Evolutionary conservation across 2,797 vertebrate genomes (phyloP), one percentile per base, ranked within the genome.

Genomic region (Acropternis orthonyx): DNA sequence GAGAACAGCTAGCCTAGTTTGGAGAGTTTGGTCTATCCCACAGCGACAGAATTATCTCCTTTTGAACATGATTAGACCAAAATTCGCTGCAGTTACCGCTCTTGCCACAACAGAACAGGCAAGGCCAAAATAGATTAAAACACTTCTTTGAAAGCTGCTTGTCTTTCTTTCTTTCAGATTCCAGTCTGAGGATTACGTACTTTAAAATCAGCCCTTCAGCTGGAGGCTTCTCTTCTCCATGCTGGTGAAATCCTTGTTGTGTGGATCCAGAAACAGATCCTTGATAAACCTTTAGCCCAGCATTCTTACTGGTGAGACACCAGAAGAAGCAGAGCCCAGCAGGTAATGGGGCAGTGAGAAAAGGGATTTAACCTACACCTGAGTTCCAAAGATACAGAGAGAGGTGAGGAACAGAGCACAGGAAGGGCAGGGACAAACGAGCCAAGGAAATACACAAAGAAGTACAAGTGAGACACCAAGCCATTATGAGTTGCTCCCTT

Each of bases 381-480:
- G 13, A 36, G 79, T 58, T 65, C 86, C 56, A 65, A 58, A 90
- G 55, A 65, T 37, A 61, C 36, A 75, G 44, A 21, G 65, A 67
- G 58, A 48, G 37, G 46, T 55, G 91, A 39, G 41, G 46, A 89
- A 67, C 39, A 93, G 62, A 68, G 46, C 79, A 63, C 72, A 89
- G 67, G 81, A 95, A 91, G 90, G 82, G 73, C 88, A 90, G 86
- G 89, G 74, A 77, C 32, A 55, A 78, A 65, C 12, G 32, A 93
- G 81, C 72, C 68, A 84, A 75, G 68, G 78, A 91, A 37, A 62
- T 81, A 41, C 74, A 92, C 77, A 77, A 85, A 95, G 67, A 71
- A 95, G 65, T 46, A 62, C 65, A 77, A 43, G 41, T 44, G 93
- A 89, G 91, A 95, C 66, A 94, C 54, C 71, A 41, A 71, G 55